Conservation (phyloP, 2,797 vertebrate species). For the Centropyge bicolor region DNA sequence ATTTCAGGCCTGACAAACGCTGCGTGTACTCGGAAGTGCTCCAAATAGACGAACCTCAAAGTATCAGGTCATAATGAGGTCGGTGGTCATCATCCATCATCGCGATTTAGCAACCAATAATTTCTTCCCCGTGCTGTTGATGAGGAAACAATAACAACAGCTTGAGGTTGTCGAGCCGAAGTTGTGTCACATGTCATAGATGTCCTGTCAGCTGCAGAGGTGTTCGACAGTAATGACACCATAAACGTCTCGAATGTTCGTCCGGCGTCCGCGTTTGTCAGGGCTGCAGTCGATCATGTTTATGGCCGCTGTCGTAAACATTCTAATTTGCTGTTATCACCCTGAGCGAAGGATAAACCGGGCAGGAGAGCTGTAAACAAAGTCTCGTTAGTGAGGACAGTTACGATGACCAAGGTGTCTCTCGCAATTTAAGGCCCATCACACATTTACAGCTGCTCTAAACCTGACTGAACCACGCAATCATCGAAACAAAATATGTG, state of each 20-base stretch:
- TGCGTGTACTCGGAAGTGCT: neutral
- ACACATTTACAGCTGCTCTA: conserved; percentile 18
- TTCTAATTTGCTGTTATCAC: conserved; percentile 63
- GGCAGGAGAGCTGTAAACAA: conserved; percentile 21
- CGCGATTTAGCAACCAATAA: neutral
- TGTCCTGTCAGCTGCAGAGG: conserved; percentile 14
- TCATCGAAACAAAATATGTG: neutral
- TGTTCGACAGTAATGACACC: conserved; percentile 27
- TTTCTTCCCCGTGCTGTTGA: neutral
- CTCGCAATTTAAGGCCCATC: neutral
- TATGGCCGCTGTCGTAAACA: conserved; percentile 54
- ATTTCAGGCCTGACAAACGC: neutral
- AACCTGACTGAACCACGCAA: neutral
- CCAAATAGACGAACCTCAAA: conserved; percentile 25
- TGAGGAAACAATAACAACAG: conserved; percentile 10
- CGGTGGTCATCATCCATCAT: conserved; percentile 13
- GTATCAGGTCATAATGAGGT: conserved; percentile 23
- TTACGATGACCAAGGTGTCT: conserved; percentile 18
- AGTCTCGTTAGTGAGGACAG: conserved; percentile 33
- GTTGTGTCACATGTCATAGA: conserved; percentile 23
- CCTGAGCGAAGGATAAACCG: conserved; percentile 42
- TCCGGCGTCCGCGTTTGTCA: conserved; percentile 41
- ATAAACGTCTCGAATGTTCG: conserved; percentile 51
- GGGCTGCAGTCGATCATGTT: conserved; percentile 51
- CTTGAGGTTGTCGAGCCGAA: neutral